Conservation (phyloP, 2,797 vertebrate species). For the Erethizon dorsatum region DNA sequence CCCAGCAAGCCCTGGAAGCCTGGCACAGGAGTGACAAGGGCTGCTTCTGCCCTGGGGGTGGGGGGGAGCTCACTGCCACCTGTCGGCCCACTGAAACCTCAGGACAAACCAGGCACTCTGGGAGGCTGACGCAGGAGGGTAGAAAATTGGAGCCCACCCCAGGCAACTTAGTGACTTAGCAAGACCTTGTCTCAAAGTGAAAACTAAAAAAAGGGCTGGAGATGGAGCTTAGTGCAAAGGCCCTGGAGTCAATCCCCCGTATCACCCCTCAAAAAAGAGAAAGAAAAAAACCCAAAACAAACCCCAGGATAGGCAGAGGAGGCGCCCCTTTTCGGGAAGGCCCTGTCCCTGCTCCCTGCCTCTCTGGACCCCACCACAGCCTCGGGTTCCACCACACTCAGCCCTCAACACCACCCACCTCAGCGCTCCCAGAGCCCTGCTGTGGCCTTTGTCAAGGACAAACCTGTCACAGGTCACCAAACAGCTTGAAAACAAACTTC, state of each 20-base stretch:
- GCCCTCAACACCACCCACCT: fast-evolving
- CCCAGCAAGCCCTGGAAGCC: background rate
- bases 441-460: fast-evolving
- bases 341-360: background rate
- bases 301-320: background rate
- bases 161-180: background rate
- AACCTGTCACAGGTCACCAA: background rate
- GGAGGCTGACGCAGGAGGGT: background rate
- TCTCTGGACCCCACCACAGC: background rate
- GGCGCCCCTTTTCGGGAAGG: background rate
- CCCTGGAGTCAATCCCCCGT: background rate
- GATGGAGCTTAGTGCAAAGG: background rate
- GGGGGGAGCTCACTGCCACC: background rate
- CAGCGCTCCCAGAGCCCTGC: background rate
- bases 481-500: background rate
- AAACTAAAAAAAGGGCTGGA: background rate
- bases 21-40: fast-evolving
- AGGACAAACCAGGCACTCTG: background rate
- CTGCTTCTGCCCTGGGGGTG: background rate
- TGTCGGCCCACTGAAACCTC: background rate
- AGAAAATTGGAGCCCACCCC: background rate
- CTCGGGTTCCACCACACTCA: background rate
- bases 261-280: background rate
- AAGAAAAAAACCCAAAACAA: background rate
- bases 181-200: background rate